phyloP scores from a whole-genome alignment of 92 coral and sea anemone species.

The Isaurus tuberculatus region DNA sequence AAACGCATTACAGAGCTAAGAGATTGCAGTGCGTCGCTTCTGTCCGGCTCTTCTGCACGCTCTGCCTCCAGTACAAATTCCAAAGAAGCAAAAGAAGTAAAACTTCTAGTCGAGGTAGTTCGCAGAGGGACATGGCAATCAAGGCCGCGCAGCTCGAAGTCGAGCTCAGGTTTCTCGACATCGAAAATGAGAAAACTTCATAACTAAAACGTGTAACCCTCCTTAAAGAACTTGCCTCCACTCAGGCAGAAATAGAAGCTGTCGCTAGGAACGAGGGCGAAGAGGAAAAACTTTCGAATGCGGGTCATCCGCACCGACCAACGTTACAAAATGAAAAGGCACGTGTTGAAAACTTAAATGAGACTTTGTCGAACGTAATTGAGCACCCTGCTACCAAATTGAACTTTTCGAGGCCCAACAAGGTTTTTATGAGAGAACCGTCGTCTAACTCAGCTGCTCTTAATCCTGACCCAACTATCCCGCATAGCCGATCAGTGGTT shows the following conservation, averaged over 20 bases:
- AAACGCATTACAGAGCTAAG: constrained; percentile 15
- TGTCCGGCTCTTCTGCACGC: constrained; percentile 11
- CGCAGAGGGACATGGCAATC: constrained; percentile 13
- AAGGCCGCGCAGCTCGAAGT: constrained; percentile 22
- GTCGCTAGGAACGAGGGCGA: not conserved
- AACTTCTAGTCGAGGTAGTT: constrained; percentile 11
- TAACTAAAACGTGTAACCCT: not conserved
- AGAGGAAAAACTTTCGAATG: not conserved
- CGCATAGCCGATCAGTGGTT: not conserved
- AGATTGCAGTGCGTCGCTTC: constrained; percentile 1
- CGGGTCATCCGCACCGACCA: not conserved
- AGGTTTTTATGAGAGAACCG: constrained; percentile 3
- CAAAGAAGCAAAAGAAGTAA: constrained; percentile 18
- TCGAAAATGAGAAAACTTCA: not conserved
- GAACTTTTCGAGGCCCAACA: constrained; percentile 1
- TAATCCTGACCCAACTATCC: not conserved
- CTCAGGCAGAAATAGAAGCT: constrained; percentile 25
- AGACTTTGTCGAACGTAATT: too few relatives aligned
- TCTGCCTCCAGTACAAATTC: not conserved
- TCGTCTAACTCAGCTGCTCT: not conserved
- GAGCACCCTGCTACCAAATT: not conserved
- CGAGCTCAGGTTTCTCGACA: constrained; percentile 2
- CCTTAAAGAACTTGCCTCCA: constrained; percentile 28
- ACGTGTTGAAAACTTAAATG: constrained; percentile 9
- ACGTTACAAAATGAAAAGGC: not conserved